phyloP scores from a whole-genome alignment of 2,797 vertebrate genomes.

The Buphagus erythrorhynchus region DNA sequence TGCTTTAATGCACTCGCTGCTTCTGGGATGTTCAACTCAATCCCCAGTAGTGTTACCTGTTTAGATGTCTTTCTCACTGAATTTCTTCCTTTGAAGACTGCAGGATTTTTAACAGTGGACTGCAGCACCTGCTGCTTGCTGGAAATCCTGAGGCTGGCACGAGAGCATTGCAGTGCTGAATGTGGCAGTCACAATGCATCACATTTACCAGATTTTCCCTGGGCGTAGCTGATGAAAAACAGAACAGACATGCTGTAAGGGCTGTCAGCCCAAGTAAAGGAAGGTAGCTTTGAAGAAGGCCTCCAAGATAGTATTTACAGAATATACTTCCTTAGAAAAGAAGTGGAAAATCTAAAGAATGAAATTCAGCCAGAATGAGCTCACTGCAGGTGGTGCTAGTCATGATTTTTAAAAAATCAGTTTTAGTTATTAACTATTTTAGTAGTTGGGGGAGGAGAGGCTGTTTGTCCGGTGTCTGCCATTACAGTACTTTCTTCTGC shows the following conservation, averaged over 20 bases:
- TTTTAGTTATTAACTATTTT: not conserved
- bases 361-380: not conserved
- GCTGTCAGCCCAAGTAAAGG: not conserved
- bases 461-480: not conserved
- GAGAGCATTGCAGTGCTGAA: not conserved
- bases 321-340: not conserved
- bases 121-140: slow-evolving; percentile 34
- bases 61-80: not conserved
- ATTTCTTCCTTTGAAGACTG: slow-evolving; percentile 12
- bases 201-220: not conserved
- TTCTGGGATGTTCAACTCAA: not conserved
- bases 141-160: not conserved
- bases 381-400: not conserved
- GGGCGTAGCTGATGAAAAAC: not conserved
- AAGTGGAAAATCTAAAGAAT: not conserved
- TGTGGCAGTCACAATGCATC: not conserved
- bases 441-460: fast-evolving
- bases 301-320: not conserved
- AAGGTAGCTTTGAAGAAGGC: not conserved
- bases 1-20: not conserved
- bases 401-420: not conserved
- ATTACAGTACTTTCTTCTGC: not conserved
- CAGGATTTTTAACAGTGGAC: not conserved
- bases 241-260: not conserved
- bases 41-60: not conserved